A percentile compares a stretch with the other conserved stretches of the same genome.
Conservation (phyloP, 2,797 vertebrate species). For the Sebastes minor region DNA sequence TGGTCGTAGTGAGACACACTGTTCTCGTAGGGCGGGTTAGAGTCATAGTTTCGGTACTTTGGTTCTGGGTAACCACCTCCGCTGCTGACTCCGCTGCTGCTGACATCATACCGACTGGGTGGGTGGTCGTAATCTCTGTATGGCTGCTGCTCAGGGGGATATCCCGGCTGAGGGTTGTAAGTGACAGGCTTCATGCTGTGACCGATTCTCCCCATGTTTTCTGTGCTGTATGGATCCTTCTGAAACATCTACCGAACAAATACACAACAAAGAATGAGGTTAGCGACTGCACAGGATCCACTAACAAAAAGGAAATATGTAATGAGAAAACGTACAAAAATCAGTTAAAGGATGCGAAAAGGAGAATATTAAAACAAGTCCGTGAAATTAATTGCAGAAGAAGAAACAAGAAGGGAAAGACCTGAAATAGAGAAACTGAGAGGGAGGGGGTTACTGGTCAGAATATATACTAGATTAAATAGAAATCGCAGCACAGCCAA, state of each 20-base stretch:
- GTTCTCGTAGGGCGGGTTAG: slow-evolving; percentile 87
- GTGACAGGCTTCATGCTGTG: slow-evolving; percentile 85
- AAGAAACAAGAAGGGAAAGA: slow-evolving; percentile 76
- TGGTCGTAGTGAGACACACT: slow-evolving; percentile 89
- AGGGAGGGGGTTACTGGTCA: slow-evolving; percentile 81
- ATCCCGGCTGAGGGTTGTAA: slow-evolving; percentile 86
- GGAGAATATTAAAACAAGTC: slow-evolving; percentile 47
- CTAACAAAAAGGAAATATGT: background rate
- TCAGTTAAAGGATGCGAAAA: slow-evolving; percentile 30
- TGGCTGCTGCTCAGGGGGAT: slow-evolving; percentile 86
- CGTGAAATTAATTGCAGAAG: slow-evolving; percentile 67
- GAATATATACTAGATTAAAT: slow-evolving; percentile 51
- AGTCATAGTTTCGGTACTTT: slow-evolving; percentile 88
- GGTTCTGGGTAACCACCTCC: slow-evolving; percentile 85
- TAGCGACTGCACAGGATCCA: background rate
- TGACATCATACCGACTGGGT: slow-evolving; percentile 86
- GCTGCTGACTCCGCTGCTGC: slow-evolving; percentile 57
- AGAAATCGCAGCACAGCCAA: slow-evolving; percentile 59
- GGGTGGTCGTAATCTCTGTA: slow-evolving; percentile 92
- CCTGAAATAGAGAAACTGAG: slow-evolving; percentile 88
- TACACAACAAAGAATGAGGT: slow-evolving; percentile 38
- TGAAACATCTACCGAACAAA: slow-evolving; percentile 86
- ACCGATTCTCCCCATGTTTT: slow-evolving; percentile 83
- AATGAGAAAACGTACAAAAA: slow-evolving; percentile 23
- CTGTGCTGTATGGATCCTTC: slow-evolving; percentile 88